Percentiles rank a stretch among this genome's conserved stretches.
These are phyloP conservation scores for Zaprionus nigranus DNA, from an alignment of 1,140 invertebrate genomes.

Conservation along the genomic window DNA sequence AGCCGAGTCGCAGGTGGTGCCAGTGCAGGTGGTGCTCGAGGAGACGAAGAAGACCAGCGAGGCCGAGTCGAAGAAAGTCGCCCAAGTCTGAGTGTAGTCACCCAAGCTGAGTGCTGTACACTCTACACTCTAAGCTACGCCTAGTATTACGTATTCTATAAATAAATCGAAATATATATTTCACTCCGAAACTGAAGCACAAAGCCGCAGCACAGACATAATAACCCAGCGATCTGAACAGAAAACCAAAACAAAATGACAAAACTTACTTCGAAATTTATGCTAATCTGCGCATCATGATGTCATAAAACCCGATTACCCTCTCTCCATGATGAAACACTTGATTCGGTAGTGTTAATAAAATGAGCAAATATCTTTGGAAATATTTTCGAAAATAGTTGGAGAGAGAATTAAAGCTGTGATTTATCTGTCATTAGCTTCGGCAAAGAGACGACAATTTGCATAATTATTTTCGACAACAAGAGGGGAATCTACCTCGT, in stretches of 20 bases:
- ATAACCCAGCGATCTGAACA: not conserved
- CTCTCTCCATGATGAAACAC: not conserved
- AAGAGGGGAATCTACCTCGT: no score
- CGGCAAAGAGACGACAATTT: not conserved
- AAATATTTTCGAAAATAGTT: constrained; percentile 10
- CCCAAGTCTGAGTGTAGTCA: constrained; percentile 12
- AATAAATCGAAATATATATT: constrained; percentile 2
- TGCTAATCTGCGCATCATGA: not conserved
- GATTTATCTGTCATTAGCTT: constrained; percentile 2
- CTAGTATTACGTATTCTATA: constrained; percentile 9
- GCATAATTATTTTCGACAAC: not conserved
- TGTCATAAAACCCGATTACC: not conserved
- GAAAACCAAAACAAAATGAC: not conserved
- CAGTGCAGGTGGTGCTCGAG: constrained; percentile 48
- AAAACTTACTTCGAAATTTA: not conserved
- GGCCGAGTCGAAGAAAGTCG: constrained; percentile 42
- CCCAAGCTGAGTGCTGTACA: not conserved
- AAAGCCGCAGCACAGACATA: not conserved
- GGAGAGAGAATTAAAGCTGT: constrained; percentile 27
- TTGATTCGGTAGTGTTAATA: not conserved
- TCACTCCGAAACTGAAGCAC: constrained; percentile 3
- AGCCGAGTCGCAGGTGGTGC: constrained; percentile 49
- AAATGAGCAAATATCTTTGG: not conserved
- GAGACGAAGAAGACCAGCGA: not conserved
- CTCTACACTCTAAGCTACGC: not conserved